These are phyloP conservation scores for Ormyrus pomaceus DNA, from an alignment of 2,888 invertebrate species.

Conservation along the genomic window DNA sequence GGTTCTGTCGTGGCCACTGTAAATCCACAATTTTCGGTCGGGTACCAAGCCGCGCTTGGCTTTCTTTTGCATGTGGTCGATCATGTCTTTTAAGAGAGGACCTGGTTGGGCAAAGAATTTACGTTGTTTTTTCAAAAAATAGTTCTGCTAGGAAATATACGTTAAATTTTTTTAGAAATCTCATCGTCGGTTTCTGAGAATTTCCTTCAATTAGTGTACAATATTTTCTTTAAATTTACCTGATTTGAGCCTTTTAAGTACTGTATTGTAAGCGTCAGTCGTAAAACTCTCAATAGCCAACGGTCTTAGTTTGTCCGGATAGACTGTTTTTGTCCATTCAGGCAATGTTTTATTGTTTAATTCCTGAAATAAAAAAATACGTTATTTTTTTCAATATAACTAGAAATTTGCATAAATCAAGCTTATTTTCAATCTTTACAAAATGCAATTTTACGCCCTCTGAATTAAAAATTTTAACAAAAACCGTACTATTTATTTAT, in stretches of 20 bases:
- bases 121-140: background rate
- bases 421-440: no score
- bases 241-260: conserved; percentile 74
- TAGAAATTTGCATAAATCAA: no score
- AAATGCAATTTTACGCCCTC: no score
- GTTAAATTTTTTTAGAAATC: no score
- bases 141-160: background rate
- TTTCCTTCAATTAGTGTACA: background rate
- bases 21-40: conserved; percentile 82
- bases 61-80: conserved; percentile 79
- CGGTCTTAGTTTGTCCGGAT: conserved; percentile 80
- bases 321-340: conserved; percentile 82
- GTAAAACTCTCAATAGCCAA: conserved; percentile 80
- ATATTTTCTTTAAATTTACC: conserved; percentile 63
- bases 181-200: no score
- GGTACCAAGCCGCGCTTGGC: conserved; percentile 74
- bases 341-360: conserved; percentile 82
- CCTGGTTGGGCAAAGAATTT: conserved; percentile 66
- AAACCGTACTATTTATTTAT: conserved; percentile 4
- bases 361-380: conserved; percentile 63
- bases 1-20: conserved; percentile 90
- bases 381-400: background rate
- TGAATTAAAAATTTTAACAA: no score
- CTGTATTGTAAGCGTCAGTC: conserved; percentile 70
- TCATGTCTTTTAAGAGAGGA: conserved; percentile 82